phyloP scores from a whole-genome alignment of 2,888 invertebrate species.

The Stomorhina lunata region DNA sequence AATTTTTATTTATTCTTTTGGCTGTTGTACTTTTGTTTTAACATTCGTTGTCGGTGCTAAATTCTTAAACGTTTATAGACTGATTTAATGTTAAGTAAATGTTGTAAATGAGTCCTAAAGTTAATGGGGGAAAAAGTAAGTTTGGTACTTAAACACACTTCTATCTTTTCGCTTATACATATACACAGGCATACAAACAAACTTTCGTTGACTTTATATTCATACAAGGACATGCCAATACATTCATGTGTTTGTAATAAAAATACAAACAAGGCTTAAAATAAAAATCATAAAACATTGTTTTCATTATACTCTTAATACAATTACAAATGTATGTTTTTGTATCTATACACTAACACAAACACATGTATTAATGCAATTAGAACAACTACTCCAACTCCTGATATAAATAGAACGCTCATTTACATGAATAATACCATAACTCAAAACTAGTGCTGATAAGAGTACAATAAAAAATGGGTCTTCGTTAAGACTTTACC shows the following conservation, averaged over 20 bases:
- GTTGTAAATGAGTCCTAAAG: slow-evolving; percentile 65
- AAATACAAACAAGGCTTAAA: background rate
- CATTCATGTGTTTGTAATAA: background rate
- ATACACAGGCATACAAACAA: background rate
- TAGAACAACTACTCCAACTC: slow-evolving; percentile 56
- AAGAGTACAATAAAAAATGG: too few relatives aligned
- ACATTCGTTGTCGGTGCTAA: slow-evolving; percentile 67
- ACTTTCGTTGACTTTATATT: background rate
- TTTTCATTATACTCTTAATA: slow-evolving; percentile 19
- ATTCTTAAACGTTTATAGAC: slow-evolving; percentile 76
- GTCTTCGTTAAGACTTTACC: too few relatives aligned
- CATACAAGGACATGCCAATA: background rate
- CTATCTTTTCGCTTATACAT: background rate
- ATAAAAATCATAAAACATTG: slow-evolving; percentile 37
- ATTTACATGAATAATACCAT: too few relatives aligned
- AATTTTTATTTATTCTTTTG: slow-evolving; percentile 67
- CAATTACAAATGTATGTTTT: background rate
- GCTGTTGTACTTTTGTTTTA: slow-evolving; percentile 62
- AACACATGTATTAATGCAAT: slow-evolving; percentile 42
- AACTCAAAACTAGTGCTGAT: too few relatives aligned
- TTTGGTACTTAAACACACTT: slow-evolving; percentile 38
- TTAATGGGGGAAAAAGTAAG: slow-evolving; percentile 63
- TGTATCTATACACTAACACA: background rate
- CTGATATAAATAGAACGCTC: too few relatives aligned
- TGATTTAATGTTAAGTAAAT: slow-evolving; percentile 75